Conservation (phyloP, 2,797 vertebrate species). For the Schizopygopsis malacanthus region DNA sequence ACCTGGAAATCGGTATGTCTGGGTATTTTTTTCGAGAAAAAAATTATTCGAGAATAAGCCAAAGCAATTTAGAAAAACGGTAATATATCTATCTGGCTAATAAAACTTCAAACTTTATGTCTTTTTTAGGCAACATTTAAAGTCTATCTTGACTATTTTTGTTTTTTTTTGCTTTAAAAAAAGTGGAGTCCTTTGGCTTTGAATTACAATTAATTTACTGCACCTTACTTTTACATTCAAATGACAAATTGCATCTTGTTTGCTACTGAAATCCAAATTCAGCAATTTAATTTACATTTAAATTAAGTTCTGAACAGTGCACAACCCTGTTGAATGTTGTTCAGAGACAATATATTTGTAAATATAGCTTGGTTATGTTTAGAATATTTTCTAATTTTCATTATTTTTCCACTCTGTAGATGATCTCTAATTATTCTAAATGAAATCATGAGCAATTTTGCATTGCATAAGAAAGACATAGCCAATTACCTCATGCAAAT, state of each 20-base stretch:
- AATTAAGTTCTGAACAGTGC: neutral
- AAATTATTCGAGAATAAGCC: too few species aligned
- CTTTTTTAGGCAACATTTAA: neutral
- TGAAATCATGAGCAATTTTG: conserved; percentile 50
- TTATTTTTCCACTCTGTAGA: conserved; percentile 37
- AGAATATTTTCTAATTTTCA: neutral
- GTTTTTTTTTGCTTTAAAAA: neutral
- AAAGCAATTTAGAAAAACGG: too few species aligned
- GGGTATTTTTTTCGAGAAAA: too few species aligned
- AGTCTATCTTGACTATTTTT: neutral
- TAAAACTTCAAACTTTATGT: neutral
- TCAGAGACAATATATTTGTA: neutral
- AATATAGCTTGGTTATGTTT: conserved; percentile 1
- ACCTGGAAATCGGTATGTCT: too few species aligned
- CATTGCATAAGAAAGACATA: conserved; percentile 48
- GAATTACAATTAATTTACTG: neutral
- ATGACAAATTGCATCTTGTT: neutral
- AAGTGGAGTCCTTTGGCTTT: neutral
- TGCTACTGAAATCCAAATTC: neutral
- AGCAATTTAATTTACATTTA: neutral
- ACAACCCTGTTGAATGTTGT: neutral
- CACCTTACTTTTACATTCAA: neutral
- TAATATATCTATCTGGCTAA: neutral
- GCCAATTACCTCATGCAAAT: conserved; percentile 50
- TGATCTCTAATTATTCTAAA: conserved; percentile 57